Base-by-base conservation (phyloP, 1,140 invertebrate species). In the Dinoponera quadriceps region DNA sequence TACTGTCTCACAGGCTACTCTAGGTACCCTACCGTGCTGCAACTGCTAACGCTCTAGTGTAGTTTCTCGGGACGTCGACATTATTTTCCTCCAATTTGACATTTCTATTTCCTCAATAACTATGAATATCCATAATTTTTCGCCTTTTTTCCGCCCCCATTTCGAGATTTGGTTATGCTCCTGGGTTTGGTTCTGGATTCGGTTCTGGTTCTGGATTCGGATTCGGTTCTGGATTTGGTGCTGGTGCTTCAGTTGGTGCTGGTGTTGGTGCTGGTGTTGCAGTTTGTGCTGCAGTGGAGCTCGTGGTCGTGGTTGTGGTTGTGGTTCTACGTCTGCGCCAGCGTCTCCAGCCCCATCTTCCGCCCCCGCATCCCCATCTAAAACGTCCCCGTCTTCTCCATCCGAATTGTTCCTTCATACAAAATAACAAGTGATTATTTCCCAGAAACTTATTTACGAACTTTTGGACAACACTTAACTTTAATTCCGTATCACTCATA, bases 381-480 rank as follows among this genome's bases (percentile, higher is more conserved):
- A n/a, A n/a, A n/a, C n/a, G n/a, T 48, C 29, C 27, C 27, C 38
- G 2, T 1, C 66, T 5, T 2, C 16, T 16, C 25, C 27, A 73
- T 5, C 25, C 16, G 27, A 54, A 13, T 38, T 38, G 29, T 72
- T 75, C 73, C 73, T 75, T 51, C n/a, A 20, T 3, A 49, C 25
- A 33, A 3, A 65, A 51, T 13, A 51, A 20, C 1, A 18, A 2
- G 9, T 29, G 0, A 0, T 75, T 75, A 27, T 33, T 77, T 7
- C 55, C 20, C 5, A 16, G 13, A 27, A 44, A 57, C n/a, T n/a
- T n/a, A n/a, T n/a, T n/a, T n/a, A n/a, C n/a, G n/a, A n/a, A n/a
- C 33, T 69, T 0, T 22, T 63, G 11, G 9, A 62, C 22, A 18
- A 9, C 3, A 44, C 4, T 9, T 11, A 44, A 44, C 11, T 44